Percentiles rank a stretch among this genome's conserved stretches.
phyloP scores from a whole-genome alignment of 2,113 vertebrate genomes.

The Arvicanthis niloticus region DNA sequence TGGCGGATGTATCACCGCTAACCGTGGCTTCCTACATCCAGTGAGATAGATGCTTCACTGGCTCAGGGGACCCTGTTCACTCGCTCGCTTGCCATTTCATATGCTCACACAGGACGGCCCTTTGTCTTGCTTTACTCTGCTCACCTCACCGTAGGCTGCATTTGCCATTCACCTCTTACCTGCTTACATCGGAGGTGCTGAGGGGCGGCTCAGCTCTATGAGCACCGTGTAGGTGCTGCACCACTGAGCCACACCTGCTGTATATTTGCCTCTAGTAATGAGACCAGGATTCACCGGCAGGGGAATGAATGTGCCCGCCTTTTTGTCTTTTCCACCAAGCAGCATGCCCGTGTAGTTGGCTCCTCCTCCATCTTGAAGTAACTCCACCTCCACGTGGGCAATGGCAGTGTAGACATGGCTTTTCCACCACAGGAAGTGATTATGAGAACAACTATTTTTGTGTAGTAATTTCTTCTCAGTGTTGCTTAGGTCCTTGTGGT shows the following conservation, averaged over 20 bases:
- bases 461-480: constrained; percentile 6
- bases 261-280: neutral
- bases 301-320: too few species aligned
- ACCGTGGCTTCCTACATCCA: too few species aligned
- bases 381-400: neutral
- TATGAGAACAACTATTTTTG: neutral
- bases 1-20: too few species aligned
- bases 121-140: neutral
- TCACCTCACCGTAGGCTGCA: neutral
- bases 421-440: neutral
- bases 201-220: too few species aligned
- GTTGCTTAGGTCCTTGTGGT: constrained; percentile 10
- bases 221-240: neutral
- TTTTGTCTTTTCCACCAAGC: neutral
- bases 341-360: neutral
- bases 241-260: too few species aligned
- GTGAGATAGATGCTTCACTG: neutral
- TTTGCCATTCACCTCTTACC: neutral
- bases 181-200: neutral
- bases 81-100: neutral
- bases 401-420: neutral
- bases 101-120: neutral
- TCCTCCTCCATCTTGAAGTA: neutral
- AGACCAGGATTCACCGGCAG: neutral
- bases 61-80: neutral